A percentile compares a stretch with the other conserved stretches of the same genome.
These are phyloP conservation scores for Drosophila rufa DNA, from an alignment of 1,140 invertebrate species.

Conservation along the genomic window DNA sequence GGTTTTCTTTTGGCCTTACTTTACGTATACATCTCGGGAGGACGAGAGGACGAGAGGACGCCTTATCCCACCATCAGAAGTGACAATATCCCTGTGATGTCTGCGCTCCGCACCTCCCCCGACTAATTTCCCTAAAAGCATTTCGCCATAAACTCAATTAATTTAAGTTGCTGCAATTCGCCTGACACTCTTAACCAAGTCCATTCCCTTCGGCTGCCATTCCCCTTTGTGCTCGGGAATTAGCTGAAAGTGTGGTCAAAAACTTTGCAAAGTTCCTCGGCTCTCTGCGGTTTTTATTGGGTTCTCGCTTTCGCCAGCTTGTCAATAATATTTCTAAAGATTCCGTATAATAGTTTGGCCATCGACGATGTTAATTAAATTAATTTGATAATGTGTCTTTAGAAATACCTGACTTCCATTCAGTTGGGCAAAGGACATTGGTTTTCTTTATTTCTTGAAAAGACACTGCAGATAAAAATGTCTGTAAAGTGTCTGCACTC, in stretches of 20 bases:
- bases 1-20: slow-evolving; percentile 23
- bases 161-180: slow-evolving; percentile 79
- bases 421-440: neutral
- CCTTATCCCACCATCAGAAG: slow-evolving; percentile 71
- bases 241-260: slow-evolving; percentile 68
- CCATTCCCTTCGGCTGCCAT: slow-evolving; percentile 9
- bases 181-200: slow-evolving; percentile 56
- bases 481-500: neutral
- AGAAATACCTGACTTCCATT: neutral
- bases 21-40: slow-evolving; percentile 22
- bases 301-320: slow-evolving; percentile 1
- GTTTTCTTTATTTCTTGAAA: neutral
- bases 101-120: slow-evolving; percentile 36
- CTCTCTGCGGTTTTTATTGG: slow-evolving; percentile 31
- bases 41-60: neutral
- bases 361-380: slow-evolving; percentile 31
- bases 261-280: slow-evolving; percentile 52
- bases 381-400: slow-evolving; percentile 24
- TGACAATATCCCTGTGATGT: slow-evolving; percentile 75
- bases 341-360: slow-evolving; percentile 25
- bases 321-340: slow-evolving; percentile 16
- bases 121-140: slow-evolving; percentile 81
- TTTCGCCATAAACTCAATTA: slow-evolving; percentile 83
- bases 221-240: slow-evolving; percentile 46
- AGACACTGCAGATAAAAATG: neutral